Evolutionary conservation across 2,888 invertebrate genomes (phyloP).

Genomic region (Dastarcus helophoroides): DNA sequence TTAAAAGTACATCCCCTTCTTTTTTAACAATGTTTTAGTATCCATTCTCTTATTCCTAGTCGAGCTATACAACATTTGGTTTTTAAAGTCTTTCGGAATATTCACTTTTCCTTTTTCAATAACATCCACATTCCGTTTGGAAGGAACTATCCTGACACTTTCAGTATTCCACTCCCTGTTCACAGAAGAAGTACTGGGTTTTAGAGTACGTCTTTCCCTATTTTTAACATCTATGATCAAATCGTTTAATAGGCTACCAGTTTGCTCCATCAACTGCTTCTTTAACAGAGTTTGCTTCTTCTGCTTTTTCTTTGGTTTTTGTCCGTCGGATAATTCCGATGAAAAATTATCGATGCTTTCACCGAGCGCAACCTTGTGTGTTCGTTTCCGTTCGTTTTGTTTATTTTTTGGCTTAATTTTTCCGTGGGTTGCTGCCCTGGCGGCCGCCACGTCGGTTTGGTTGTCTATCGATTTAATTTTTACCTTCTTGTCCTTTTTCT

Average conservation of each 20-base stretch:
- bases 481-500: too few species aligned
- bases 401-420: too few species aligned
- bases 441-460: too few species aligned
- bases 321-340: neutral
- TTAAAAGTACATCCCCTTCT: slow-evolving; percentile 14
- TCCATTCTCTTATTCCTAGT: slow-evolving; percentile 22
- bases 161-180: slow-evolving; percentile 6
- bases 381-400: neutral
- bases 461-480: too few species aligned
- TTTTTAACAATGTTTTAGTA: slow-evolving; percentile 21
- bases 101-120: slow-evolving; percentile 12
- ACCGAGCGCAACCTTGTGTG: neutral
- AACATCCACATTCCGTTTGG: slow-evolving; percentile 6
- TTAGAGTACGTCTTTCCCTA: slow-evolving; percentile 2
- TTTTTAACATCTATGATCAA: slow-evolving; percentile 3
- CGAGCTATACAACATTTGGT: slow-evolving; percentile 25
- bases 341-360: neutral
- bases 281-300: neutral
- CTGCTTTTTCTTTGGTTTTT: neutral
- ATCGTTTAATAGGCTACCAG: neutral
- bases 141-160: slow-evolving; percentile 3
- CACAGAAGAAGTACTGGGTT: slow-evolving; percentile 1
- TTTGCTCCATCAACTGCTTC: neutral
- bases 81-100: slow-evolving; percentile 30
- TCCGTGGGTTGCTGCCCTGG: too few species aligned